Base-by-base conservation (phyloP, 1,140 invertebrate species). In the Drosophila ananassae region DNA sequence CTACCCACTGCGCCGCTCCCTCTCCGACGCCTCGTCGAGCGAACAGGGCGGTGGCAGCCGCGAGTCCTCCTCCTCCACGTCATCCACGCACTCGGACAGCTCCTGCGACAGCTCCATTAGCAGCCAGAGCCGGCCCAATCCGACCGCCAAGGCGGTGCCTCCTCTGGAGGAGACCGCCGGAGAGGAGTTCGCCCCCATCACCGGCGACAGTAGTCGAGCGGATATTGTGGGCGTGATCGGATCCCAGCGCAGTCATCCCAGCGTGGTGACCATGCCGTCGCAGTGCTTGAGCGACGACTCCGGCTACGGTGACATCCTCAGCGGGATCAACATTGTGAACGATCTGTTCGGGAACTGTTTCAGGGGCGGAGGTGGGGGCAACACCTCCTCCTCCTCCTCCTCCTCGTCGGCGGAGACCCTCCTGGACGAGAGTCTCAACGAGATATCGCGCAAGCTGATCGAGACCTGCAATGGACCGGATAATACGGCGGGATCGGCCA, bases 171-270 rank as follows among this genome's bases (percentile, higher is more conserved):
- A 78, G 55, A 68, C 51, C 5, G 54, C 60, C 32, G 82, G 17
- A 17, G 17, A 90, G 50, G 74, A 78, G 25, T 83, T 89, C 56
- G 72, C 83, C 6, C 83, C 89, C 63, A 89, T 89, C 46, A 87
- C 90, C 30, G 77, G 64, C 12, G 62, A 80, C 51, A 77, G 81
- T 72, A 79, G 79, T 51, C 83, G 90, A 37, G 90, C 90, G 21
- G 79, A 92, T 58, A 89, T 85, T 48, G 91, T 92, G 56, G 91
- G 91, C 32, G 90, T 92, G 7, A 92, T 92, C 55, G 91, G 91
- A 52, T 91, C 91, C 8, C 90, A 92, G 55, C 81, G 91, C 3
- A 75, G 63, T 30, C 71, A 66, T 13, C 64, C 44, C 30, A 63
- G 22, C 30, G 44, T 50, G n/a, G 47, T 51, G 22, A 24, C 53